Percentiles rank a stretch among this genome's conserved stretches.
Conservation (phyloP, 2,797 vertebrate species). For the Spea hammondii region DNA sequence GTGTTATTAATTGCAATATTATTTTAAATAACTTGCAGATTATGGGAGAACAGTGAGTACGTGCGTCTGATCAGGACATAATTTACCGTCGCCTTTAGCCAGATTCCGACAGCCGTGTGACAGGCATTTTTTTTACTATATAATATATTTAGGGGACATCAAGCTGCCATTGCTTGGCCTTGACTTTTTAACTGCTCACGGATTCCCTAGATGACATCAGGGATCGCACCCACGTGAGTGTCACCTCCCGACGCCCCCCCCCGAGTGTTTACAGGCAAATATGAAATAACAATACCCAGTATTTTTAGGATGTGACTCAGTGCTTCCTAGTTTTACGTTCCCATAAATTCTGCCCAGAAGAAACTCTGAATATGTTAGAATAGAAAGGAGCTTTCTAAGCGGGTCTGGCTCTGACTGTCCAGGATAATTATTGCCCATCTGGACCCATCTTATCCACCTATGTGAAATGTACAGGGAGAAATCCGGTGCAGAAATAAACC, state of each 20-base stretch:
- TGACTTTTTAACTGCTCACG: not conserved
- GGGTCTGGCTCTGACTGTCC: not conserved
- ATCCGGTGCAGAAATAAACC: no score
- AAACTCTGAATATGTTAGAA: not conserved
- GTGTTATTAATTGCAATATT: constrained; percentile 5
- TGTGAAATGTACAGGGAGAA: no score
- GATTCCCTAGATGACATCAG: constrained; percentile 2
- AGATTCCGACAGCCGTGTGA: not conserved
- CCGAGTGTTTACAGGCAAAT: not conserved
- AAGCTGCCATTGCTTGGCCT: not conserved
- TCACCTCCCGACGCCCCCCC: constrained; percentile 2
- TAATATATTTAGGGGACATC: not conserved
- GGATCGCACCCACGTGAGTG: not conserved
- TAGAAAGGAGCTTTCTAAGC: not conserved
- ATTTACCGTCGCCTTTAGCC: not conserved
- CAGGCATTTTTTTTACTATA: not conserved
- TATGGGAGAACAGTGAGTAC: not conserved
- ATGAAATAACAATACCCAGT: not conserved
- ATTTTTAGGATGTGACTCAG: constrained; percentile 2
- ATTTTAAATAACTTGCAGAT: not conserved
- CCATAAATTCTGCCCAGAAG: not conserved
- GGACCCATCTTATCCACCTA: no score
- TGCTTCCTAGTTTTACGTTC: not conserved
- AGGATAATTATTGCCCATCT: not conserved
- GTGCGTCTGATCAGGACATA: not conserved